phyloP scores from a whole-genome alignment of 2,888 invertebrate species.

The Andrena dorsata region DNA sequence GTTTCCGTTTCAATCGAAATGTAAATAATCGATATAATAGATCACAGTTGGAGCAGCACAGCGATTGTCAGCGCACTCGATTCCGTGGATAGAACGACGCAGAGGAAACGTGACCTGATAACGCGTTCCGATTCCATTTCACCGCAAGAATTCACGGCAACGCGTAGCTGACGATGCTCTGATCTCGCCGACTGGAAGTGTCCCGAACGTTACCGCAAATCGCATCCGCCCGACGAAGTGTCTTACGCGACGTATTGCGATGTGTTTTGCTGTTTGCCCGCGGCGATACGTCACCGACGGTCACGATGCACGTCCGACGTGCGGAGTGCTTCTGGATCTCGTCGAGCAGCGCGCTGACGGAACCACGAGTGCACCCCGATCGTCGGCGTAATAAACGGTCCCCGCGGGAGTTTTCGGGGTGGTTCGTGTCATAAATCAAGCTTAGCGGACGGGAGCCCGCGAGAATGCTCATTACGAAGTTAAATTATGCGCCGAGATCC shows the following conservation, averaged over 20 bases:
- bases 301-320: background rate
- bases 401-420: slow-evolving; percentile 4
- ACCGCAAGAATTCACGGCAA: slow-evolving; percentile 29
- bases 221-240: slow-evolving; percentile 47
- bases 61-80: slow-evolving; percentile 26
- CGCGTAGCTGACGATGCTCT: slow-evolving; percentile 46
- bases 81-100: background rate
- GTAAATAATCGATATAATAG: background rate
- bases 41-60: background rate
- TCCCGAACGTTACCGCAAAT: slow-evolving; percentile 56
- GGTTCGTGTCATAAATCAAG: slow-evolving; percentile 17
- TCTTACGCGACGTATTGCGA: slow-evolving; percentile 21
- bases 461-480: slow-evolving; percentile 46
- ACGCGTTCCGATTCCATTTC: slow-evolving; percentile 32
- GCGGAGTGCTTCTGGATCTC: background rate
- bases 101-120: slow-evolving; percentile 31
- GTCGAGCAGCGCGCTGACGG: background rate
- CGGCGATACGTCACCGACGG: background rate
- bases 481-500: slow-evolving; percentile 62
- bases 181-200: slow-evolving; percentile 42
- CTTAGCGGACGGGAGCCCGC: slow-evolving; percentile 12
- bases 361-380: background rate
- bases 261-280: background rate
- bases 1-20: background rate
- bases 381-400: slow-evolving; percentile 8